phyloP scores from a whole-genome alignment of 2,113 vertebrate genomes.

The Dicentrarchus labrax region DNA sequence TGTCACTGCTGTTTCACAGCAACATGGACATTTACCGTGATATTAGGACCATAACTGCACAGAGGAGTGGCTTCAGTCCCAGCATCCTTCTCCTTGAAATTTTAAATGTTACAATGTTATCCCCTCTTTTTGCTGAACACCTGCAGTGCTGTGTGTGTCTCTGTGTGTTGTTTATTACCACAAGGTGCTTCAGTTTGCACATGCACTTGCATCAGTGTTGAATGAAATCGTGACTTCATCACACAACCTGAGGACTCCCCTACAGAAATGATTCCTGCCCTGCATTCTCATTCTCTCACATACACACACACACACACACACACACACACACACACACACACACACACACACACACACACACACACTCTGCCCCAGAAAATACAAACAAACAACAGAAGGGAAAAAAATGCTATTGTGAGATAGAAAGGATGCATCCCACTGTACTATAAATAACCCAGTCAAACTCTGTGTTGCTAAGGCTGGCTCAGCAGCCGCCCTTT shows the following conservation, averaged over 20 bases:
- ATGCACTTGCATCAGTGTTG: constrained; percentile 25
- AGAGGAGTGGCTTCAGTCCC: background rate
- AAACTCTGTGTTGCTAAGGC: constrained; percentile 87
- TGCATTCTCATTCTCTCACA: constrained; percentile 19
- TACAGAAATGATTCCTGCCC: constrained; percentile 45
- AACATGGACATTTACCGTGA: background rate
- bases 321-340: background rate
- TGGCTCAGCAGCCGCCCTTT: constrained; percentile 77
- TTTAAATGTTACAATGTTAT: background rate
- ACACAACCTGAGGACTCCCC: constrained; percentile 67
- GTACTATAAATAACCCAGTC: constrained; percentile 86
- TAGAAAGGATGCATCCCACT: constrained; percentile 72
- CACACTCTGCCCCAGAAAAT: constrained; percentile 68
- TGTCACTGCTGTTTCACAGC: background rate
- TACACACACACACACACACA: constrained; percentile 4
- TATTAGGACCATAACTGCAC: background rate
- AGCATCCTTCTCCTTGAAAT: constrained; percentile 11
- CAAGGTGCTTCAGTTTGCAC: constrained; percentile 8
- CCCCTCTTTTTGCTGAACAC: background rate
- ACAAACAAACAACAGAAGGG: constrained; percentile 61
- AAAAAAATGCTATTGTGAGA: constrained; percentile 65
- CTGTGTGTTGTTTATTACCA: constrained; percentile 27
- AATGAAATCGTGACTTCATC: constrained; percentile 64
- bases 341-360: background rate
- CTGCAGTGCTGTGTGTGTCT: background rate